Conservation (phyloP, 2,888 invertebrate genomes). For the Flexamia atlantica region DNA sequence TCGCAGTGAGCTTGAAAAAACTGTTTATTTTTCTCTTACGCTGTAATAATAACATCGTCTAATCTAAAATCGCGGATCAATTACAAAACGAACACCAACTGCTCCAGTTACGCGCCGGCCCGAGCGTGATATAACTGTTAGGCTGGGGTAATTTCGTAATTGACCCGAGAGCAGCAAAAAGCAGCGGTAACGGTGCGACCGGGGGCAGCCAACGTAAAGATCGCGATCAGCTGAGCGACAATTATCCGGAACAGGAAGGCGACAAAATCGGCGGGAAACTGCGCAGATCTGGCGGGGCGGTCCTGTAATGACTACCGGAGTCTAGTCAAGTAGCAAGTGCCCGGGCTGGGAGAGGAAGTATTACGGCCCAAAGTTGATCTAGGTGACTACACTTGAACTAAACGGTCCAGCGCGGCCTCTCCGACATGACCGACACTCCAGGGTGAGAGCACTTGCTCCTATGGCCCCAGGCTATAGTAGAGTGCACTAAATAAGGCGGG, state of each 20-base stretch:
- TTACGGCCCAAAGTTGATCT: too few species aligned
- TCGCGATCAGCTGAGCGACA: conserved; percentile 11
- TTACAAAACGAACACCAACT: not conserved
- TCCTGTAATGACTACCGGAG: not conserved
- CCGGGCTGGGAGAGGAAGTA: too few species aligned
- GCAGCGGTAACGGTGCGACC: conserved; percentile 4
- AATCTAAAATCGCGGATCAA: too few species aligned
- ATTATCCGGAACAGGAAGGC: not conserved
- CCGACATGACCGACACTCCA: too few species aligned
- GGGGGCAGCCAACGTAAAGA: conserved; percentile 10
- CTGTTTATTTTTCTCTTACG: too few species aligned
- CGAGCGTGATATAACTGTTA: not conserved
- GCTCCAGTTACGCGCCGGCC: not conserved
- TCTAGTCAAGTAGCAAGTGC: not conserved
- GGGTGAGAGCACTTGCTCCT: too few species aligned
- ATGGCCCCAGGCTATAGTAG: too few species aligned
- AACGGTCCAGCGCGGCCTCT: too few species aligned
- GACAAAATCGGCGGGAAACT: conserved; percentile 2
- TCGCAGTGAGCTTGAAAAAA: too few species aligned
- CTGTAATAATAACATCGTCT: too few species aligned
- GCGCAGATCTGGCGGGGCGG: not conserved
- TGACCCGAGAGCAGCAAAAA: conserved; percentile 6
- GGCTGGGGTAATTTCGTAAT: conserved; percentile 7
- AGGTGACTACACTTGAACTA: too few species aligned
- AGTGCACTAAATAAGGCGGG: too few species aligned